A percentile compares a stretch with the other conserved stretches of the same genome.
Evolutionary conservation across 1,140 invertebrate species (phyloP).

Genomic region (Aphidius ervi): DNA sequence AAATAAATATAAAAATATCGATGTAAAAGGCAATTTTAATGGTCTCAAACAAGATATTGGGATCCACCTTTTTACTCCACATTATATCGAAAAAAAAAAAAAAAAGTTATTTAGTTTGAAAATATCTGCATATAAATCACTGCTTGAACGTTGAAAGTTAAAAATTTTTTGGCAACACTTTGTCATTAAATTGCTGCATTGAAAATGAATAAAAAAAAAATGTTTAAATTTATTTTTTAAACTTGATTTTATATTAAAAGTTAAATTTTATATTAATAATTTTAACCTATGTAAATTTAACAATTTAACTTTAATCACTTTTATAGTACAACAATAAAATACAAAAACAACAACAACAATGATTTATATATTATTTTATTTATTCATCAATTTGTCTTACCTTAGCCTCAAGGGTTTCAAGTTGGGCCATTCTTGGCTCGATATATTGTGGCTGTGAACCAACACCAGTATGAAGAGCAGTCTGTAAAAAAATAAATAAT

Average conservation of each 20-base stretch:
- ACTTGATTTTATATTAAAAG: too few relatives aligned
- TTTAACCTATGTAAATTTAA: too few relatives aligned
- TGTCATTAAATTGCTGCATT: too few relatives aligned
- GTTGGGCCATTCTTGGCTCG: constrained; percentile 63
- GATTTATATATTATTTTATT: background rate
- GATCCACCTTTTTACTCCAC: constrained; percentile 1
- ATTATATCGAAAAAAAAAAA: constrained; percentile 23
- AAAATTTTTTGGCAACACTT: too few relatives aligned
- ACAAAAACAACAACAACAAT: background rate
- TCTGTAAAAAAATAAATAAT: constrained; percentile 36
- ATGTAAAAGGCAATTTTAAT: constrained; percentile 34
- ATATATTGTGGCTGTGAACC: constrained; percentile 34
- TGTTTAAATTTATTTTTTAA: too few relatives aligned
- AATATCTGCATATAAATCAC: constrained; percentile 48
- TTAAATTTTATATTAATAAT: too few relatives aligned
- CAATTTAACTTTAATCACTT: too few relatives aligned
- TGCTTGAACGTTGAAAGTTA: background rate
- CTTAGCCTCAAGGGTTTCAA: constrained; percentile 76
- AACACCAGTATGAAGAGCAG: constrained; percentile 38
- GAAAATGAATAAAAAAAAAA: too few relatives aligned
- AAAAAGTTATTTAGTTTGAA: constrained; percentile 32
- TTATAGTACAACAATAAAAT: background rate
- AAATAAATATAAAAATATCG: constrained; percentile 30
- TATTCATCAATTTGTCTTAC: constrained; percentile 49
- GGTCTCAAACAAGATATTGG: constrained; percentile 20